phyloP scores from a whole-genome alignment of 2,888 invertebrate genomes.

The Tuta absoluta region DNA sequence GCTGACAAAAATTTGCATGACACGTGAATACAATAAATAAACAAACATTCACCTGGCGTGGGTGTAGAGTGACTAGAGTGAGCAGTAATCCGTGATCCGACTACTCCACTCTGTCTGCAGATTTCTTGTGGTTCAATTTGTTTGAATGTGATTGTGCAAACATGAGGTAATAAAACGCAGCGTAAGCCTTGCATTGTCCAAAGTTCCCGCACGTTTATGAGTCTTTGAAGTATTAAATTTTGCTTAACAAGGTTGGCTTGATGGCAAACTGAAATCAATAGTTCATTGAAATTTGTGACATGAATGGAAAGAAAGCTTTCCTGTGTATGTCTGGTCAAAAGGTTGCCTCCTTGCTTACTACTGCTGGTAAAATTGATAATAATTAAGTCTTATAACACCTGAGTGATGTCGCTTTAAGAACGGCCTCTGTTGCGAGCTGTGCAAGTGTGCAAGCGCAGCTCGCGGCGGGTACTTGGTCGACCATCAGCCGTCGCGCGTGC shows the following conservation, averaged over 20 bases:
- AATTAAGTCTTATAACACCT: no score
- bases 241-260: not conserved
- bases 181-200: not conserved
- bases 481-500: not conserved
- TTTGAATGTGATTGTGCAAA: slow-evolving; percentile 8
- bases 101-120: not conserved
- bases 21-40: not conserved
- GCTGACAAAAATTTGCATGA: no score
- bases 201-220: not conserved
- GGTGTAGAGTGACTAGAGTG: not conserved
- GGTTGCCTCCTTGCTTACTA: no score
- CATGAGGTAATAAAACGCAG: not conserved
- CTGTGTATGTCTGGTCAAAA: no score
- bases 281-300: not conserved
- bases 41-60: slow-evolving; percentile 1
- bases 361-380: no score
- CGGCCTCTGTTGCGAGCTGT: no score
- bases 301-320: no score
- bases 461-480: not conserved
- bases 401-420: no score
- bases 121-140: slow-evolving; percentile 2
- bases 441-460: not conserved
- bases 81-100: not conserved
- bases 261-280: not conserved
- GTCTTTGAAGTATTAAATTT: not conserved